phyloP scores from a whole-genome alignment of 2,888 invertebrate genomes.

The Netelia inedita region DNA sequence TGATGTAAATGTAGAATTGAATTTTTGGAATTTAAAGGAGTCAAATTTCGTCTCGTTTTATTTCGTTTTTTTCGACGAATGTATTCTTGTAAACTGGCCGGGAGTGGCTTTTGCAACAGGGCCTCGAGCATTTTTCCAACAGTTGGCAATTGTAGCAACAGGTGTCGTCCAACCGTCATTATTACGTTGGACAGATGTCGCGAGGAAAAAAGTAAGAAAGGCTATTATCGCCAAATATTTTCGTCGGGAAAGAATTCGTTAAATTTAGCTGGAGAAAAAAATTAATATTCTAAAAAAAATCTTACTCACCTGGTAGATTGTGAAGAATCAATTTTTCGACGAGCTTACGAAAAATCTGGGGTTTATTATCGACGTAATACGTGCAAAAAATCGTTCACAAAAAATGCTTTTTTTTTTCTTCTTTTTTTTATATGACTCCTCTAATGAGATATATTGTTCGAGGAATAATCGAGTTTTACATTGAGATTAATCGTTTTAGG shows the following conservation, averaged over 20 bases:
- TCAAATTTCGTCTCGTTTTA: too few species aligned
- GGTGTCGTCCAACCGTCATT: slow-evolving; percentile 74
- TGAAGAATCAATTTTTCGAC: not conserved
- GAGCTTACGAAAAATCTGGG: not conserved
- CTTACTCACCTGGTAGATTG: slow-evolving; percentile 44
- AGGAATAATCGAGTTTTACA: slow-evolving; percentile 66
- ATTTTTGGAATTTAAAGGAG: too few species aligned
- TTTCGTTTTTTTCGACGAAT: too few species aligned
- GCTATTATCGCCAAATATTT: not conserved
- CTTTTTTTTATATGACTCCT: slow-evolving; percentile 53
- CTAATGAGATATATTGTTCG: slow-evolving; percentile 67
- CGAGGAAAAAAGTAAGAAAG: not conserved
- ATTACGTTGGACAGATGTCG: slow-evolving; percentile 5
- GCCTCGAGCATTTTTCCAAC: slow-evolving; percentile 30
- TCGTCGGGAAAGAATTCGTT: not conserved
- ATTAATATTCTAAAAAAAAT: not conserved
- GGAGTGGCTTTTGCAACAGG: slow-evolving; percentile 18
- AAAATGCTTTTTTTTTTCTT: slow-evolving; percentile 22
- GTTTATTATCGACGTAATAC: slow-evolving; percentile 24
- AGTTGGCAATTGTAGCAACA: slow-evolving; percentile 72
- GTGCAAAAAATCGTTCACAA: slow-evolving; percentile 49
- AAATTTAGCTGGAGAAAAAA: not conserved
- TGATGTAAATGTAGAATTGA: too few species aligned
- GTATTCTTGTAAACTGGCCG: not conserved
- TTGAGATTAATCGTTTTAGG: slow-evolving; percentile 65